phyloP scores from a whole-genome alignment of 2,888 invertebrate species.

The Eremobia ochroleuca region DNA sequence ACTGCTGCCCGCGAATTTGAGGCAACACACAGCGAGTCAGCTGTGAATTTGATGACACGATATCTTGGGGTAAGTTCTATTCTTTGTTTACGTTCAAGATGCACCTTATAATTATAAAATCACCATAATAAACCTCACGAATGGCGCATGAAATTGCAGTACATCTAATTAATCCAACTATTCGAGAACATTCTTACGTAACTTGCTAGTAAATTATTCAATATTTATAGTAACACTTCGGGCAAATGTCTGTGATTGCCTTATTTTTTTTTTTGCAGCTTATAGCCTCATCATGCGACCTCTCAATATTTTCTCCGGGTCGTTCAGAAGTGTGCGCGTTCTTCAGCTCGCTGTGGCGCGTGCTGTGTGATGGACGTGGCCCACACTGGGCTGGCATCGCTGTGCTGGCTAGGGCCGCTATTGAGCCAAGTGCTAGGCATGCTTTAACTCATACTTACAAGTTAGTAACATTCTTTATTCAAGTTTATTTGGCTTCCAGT shows the following conservation, averaged over 20 bases:
- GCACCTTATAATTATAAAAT: not conserved
- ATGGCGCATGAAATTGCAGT: not conserved
- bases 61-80: constrained; percentile 86
- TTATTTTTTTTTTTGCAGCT: constrained; percentile 85
- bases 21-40: constrained; percentile 88
- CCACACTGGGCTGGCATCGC: constrained; percentile 93
- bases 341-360: constrained; percentile 92
- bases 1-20: constrained; percentile 89
- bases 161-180: not conserved
- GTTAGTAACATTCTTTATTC: constrained; percentile 71
- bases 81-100: not conserved
- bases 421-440: constrained; percentile 91
- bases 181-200: not conserved
- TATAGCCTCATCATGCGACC: constrained; percentile 92
- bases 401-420: constrained; percentile 92
- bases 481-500: not conserved
- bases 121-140: not conserved
- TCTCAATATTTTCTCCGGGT: constrained; percentile 93
- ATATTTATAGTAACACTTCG: not conserved
- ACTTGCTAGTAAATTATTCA: not conserved
- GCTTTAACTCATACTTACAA: constrained; percentile 93
- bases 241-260: too few relatives aligned
- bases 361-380: constrained; percentile 91
- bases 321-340: constrained; percentile 92
- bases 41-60: constrained; percentile 89